phyloP scores from a whole-genome alignment of 2,113 vertebrate species.

The Leptocoma aspasia region DNA sequence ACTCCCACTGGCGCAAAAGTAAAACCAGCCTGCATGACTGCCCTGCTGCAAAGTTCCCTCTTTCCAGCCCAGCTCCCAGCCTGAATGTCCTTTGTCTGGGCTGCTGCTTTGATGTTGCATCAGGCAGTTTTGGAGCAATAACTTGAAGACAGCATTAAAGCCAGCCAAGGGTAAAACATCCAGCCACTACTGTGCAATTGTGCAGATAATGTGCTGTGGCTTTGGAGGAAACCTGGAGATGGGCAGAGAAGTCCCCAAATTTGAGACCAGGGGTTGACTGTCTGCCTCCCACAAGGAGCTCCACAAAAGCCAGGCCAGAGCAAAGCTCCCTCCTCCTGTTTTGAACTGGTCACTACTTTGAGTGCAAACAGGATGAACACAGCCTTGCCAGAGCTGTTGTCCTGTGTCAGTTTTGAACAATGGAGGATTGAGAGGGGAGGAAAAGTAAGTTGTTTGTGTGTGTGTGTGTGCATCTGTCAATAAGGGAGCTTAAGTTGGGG shows the following conservation, averaged over 20 bases:
- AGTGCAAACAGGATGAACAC: neutral
- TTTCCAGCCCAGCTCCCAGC: slow-evolving; percentile 52
- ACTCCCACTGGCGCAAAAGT: neutral
- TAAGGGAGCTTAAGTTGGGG: slow-evolving; percentile 25
- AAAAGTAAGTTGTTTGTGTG: neutral
- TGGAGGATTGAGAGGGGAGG: neutral
- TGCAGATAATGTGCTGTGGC: neutral
- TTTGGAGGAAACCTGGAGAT: neutral
- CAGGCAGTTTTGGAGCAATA: slow-evolving; percentile 18
- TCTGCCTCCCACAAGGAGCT: neutral
- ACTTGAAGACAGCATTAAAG: neutral
- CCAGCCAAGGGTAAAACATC: neutral
- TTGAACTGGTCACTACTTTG: neutral
- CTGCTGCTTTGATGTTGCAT: slow-evolving; percentile 54
- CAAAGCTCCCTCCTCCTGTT: neutral
- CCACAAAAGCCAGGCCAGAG: neutral
- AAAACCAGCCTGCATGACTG: neutral
- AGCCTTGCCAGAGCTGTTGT: neutral
- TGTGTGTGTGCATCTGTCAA: slow-evolving; percentile 25
- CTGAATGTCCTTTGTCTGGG: slow-evolving; percentile 48
- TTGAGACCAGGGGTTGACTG: neutral
- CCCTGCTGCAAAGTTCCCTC: slow-evolving; percentile 5
- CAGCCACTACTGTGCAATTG: neutral
- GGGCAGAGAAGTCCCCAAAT: neutral
- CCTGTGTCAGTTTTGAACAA: neutral